Conservation (phyloP, 2,113 vertebrate genomes). For the Scatophagus argus region DNA sequence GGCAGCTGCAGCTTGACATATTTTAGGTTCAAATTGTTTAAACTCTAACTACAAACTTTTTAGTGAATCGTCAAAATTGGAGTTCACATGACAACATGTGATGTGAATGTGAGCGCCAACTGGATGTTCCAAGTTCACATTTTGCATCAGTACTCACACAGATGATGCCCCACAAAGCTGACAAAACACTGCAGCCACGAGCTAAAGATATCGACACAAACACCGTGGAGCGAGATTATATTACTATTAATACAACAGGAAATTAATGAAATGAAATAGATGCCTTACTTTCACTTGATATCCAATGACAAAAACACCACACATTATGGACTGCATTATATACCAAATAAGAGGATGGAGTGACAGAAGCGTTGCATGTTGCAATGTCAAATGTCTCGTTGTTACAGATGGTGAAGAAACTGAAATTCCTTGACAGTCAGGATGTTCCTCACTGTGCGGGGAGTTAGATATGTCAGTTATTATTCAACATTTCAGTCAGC, state of each 20-base stretch:
- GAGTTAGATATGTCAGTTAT: not conserved
- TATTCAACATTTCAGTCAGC: not conserved
- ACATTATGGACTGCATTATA: not conserved
- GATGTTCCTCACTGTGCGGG: no score
- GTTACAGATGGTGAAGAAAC: not conserved
- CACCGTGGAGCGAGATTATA: no score
- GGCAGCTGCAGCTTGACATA: no score
- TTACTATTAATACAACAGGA: not conserved
- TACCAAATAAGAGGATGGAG: not conserved
- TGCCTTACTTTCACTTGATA: not conserved
- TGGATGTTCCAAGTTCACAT: constrained; percentile 3
- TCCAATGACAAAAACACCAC: not conserved
- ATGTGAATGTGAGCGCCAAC: no score
- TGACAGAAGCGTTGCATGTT: not conserved
- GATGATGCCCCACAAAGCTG: not conserved
- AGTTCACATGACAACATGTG: no score
- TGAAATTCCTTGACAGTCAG: no score
- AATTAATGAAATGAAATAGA: not conserved
- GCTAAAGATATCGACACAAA: constrained; percentile 5
- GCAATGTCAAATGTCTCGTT: not conserved
- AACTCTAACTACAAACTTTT: not conserved
- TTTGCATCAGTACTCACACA: not conserved
- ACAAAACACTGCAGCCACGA: not conserved
- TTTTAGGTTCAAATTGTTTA: no score
- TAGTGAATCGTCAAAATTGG: not conserved